Evolutionary conservation across 2,113 vertebrate species (phyloP).

Genomic region (Hippocampus guttulatus): DNA sequence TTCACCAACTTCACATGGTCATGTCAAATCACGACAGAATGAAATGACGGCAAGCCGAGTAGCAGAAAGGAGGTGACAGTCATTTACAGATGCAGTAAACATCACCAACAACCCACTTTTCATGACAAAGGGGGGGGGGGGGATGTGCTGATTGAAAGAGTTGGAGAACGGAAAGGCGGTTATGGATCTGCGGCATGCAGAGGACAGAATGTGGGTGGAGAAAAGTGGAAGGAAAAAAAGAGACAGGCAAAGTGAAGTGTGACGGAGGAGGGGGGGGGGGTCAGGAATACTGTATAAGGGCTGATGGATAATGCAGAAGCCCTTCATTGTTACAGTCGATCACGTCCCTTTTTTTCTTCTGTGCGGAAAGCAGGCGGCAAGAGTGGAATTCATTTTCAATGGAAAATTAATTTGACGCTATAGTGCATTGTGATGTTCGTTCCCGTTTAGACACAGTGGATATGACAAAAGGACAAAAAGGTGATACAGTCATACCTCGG

Average conservation of each 20-base stretch:
- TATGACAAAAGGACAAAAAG: background rate
- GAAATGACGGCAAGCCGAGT: background rate
- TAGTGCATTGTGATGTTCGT: background rate
- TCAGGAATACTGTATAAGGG: background rate
- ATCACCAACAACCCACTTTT: background rate
- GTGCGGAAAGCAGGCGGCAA: background rate
- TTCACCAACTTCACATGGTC: background rate
- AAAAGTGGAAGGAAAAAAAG: background rate
- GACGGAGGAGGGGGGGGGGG: background rate
- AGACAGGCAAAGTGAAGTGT: background rate
- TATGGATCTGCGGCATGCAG: background rate
- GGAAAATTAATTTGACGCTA: background rate
- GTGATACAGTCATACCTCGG: too few relatives aligned
- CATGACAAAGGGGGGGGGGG: background rate
- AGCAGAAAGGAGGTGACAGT: background rate
- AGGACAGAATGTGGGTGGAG: slow-evolving; percentile 4
- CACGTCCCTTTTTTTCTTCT: background rate
- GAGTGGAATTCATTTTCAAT: background rate
- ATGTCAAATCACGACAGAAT: background rate
- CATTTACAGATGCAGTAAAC: background rate
- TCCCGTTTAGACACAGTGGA: background rate
- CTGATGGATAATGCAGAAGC: slow-evolving; percentile 1
- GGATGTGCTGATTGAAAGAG: slow-evolving; percentile 9
- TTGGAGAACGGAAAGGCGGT: slow-evolving; percentile 2
- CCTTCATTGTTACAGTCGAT: slow-evolving; percentile 14